Evolutionary conservation across 2,888 invertebrate genomes (phyloP).

Genomic region (Drosophila eohydei): DNA sequence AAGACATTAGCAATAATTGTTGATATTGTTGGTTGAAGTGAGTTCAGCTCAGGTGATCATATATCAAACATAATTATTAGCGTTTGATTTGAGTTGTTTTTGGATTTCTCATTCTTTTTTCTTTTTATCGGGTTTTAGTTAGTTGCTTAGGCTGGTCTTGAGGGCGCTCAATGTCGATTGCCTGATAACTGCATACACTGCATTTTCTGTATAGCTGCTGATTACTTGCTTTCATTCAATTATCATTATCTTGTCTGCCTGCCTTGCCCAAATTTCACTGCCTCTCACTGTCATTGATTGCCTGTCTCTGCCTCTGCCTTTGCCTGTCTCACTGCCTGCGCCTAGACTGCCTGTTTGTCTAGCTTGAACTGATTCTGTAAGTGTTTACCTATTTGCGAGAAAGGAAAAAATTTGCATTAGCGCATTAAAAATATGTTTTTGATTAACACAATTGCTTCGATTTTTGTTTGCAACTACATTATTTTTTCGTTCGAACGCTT

Average conservation of each 20-base stretch:
- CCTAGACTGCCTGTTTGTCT: constrained; percentile 78
- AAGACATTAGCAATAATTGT: constrained; percentile 57
- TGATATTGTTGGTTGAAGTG: constrained; percentile 45
- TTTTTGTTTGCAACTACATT: constrained; percentile 26
- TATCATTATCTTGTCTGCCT: constrained; percentile 67
- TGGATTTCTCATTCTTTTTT: constrained; percentile 7
- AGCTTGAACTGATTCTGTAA: constrained; percentile 80
- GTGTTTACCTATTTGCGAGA: constrained; percentile 83
- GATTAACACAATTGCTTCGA: constrained; percentile 34
- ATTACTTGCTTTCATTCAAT: constrained; percentile 28
- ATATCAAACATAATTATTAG: constrained; percentile 36
- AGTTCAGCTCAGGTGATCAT: constrained; percentile 27
- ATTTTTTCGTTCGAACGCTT: constrained; percentile 43
- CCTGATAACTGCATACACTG: constrained; percentile 49
- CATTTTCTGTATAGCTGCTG: constrained; percentile 49
- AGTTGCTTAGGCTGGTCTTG: constrained; percentile 52
- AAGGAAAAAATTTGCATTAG: constrained; percentile 81
- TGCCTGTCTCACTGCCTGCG: constrained; percentile 64
- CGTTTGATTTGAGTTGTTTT: constrained; percentile 22
- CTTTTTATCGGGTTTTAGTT: constrained; percentile 36
- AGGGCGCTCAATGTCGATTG: constrained; percentile 37
- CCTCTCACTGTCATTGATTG: constrained; percentile 65
- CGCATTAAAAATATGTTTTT: constrained; percentile 42
- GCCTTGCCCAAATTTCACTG: constrained; percentile 61
- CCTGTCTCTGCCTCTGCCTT: constrained; percentile 41